Base-by-base conservation (phyloP, 2,888 invertebrate genomes). In the Selenia dentaria region DNA sequence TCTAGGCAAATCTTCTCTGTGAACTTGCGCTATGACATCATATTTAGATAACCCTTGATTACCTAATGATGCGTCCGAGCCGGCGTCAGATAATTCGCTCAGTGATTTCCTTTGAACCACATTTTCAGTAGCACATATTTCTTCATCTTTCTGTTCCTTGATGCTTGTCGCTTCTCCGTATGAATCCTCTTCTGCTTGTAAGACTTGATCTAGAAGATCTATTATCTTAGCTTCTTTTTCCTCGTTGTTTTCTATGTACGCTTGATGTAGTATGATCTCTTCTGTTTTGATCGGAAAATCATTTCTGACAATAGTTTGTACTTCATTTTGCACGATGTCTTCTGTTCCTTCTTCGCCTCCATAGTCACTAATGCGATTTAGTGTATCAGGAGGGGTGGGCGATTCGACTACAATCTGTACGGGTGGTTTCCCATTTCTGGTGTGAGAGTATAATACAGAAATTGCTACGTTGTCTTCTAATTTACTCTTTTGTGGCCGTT, bases 1-100 rank as follows among this genome's bases (percentile, higher is more conserved):
- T 65, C 67, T 87, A 0, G 85, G 79, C 41, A 89, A 74, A 74
- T 92, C 92, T 69, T 92, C 92, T 70, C 92, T 85, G 60, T 92
- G 92, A 8, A 92, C 91, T 76, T 91, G 89, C 46, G 87, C 92
- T 61, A 92, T 83, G 13, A 92, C 92, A 75, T 91, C 91, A 70
- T 92, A 92, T 77, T 91, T 89, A 59, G 90, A 85, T 79, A 87
- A 79, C 27, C 70, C 81, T 63, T 79, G 83, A 76, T 70, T 82
- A 74, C 82, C 77, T 55, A 82, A 61, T 33, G 90, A 89, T 69
- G 80, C 84, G 36, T 88, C 87, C 25, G 88, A 90, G 11, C 80
- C 88, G 10, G 87, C 85, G 60, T 87, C 88, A 39, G 88, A 89
- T 38, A 88, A 53, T 46, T 88, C 85, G 55, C 86, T 79, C 6